Percentiles rank a stretch among this genome's conserved stretches.
Conservation (phyloP, 2,797 vertebrate species). For the Chrosomus eos region DNA sequence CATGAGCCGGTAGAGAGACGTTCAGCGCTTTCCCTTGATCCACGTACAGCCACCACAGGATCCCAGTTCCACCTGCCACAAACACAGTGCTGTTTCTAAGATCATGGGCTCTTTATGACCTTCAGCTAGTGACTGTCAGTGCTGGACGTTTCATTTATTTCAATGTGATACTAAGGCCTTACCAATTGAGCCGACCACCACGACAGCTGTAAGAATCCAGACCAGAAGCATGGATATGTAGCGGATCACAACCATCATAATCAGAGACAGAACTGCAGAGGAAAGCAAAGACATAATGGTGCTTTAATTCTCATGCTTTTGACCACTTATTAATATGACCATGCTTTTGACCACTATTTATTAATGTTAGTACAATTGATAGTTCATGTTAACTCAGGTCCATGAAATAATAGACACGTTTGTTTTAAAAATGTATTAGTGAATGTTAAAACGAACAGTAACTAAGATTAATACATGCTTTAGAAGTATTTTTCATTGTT, state of each 20-base stretch:
- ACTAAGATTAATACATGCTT: no score
- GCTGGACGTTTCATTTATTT: background rate
- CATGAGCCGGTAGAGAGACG: constrained; percentile 70
- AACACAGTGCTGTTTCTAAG: background rate
- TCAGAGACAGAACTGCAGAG: constrained; percentile 89
- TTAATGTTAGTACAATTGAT: background rate
- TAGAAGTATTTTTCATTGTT: background rate
- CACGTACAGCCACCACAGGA: constrained; percentile 96
- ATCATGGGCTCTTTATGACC: background rate
- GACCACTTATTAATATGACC: no score
- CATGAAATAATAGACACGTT: background rate
- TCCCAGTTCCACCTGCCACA: constrained; percentile 84
- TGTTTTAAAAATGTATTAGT: background rate
- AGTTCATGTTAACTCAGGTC: background rate
- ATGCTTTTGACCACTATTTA: background rate
- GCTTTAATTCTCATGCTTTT: background rate
- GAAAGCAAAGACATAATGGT: background rate
- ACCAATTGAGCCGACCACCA: constrained; percentile 92
- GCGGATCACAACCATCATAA: constrained; percentile 96
- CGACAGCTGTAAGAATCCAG: constrained; percentile 91
- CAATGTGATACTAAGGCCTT: constrained; percentile 60
- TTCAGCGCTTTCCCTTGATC: constrained; percentile 80
- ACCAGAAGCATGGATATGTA: constrained; percentile 95
- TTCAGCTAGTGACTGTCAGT: background rate
- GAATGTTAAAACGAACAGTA: background rate